phyloP scores from a whole-genome alignment of 2,113 vertebrate species.

The Oncorhynchus clarkii region DNA sequence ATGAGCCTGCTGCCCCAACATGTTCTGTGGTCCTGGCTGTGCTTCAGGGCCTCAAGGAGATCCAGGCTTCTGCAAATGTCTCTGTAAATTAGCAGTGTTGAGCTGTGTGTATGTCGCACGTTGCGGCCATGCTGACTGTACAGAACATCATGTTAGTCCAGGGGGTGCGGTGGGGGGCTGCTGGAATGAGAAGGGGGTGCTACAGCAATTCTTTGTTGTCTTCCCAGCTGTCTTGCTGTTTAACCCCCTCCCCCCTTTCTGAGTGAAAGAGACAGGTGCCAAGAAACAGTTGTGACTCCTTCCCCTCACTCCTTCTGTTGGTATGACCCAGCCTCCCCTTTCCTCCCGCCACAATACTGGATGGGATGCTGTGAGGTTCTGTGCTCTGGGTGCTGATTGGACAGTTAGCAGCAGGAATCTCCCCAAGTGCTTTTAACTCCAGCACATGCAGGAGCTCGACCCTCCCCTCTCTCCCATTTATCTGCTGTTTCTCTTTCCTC shows the following conservation, averaged over 20 bases:
- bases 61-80: not conserved
- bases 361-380: not conserved
- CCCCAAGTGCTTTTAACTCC: slow-evolving; percentile 15
- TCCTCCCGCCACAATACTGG: slow-evolving; percentile 1
- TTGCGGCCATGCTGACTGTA: slow-evolving; percentile 31
- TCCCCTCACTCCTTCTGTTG: not conserved
- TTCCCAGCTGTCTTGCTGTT: slow-evolving; percentile 61
- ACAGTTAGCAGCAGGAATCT: not conserved
- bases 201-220: slow-evolving; percentile 44
- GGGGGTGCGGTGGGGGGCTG: not conserved
- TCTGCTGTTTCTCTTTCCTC: slow-evolving; percentile 9
- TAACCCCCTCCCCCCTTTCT: slow-evolving; percentile 34
- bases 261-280: slow-evolving; percentile 68
- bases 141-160: slow-evolving; percentile 31
- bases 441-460: not conserved
- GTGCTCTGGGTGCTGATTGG: not conserved
- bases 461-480: not conserved
- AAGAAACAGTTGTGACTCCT: slow-evolving; percentile 50
- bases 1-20: not conserved
- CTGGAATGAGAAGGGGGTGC: not conserved
- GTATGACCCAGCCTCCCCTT: not conserved
- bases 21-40: not conserved
- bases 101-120: not conserved
- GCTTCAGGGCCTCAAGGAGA: not conserved
- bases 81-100: not conserved